Base-by-base conservation (phyloP, 2,113 vertebrate genomes). In the Syngnathus scovelli region DNA sequence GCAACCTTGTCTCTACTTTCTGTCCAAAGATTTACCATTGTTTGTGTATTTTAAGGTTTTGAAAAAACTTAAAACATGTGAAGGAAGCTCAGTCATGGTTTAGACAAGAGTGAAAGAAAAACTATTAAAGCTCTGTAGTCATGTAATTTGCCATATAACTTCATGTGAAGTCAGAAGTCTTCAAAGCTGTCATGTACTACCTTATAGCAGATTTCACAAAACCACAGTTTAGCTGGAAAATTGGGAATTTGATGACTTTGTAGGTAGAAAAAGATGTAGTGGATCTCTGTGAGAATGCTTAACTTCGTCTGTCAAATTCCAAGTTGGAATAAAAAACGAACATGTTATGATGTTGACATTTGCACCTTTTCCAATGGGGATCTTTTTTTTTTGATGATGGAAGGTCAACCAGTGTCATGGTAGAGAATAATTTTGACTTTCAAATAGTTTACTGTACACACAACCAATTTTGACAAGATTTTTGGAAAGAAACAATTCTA, bases 41-140 rank as follows among this genome's bases (percentile, higher is more conserved):
- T 58, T 27, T 54, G 36, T 23, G 23, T 70, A 76, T 70, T 84
- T 76, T 39, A 66, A 73, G 60, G 66, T 78, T 75, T 79, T 5
- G 1, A n/a, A 66, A 5, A 65, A 78, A 88, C 60, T 36, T 36
- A 81, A 80, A 80, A 71, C 80, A 83, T 67, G 74, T 85, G 71
- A 49, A 36, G 59, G 38, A 13, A 21, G 59, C 11, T 41, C 9
- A 6, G 38, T 41, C 19, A 54, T 54, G 58, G 58, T 60, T 38
- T 39, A 8, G 19, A 60, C 27, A 27, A 27, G 27, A 60, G 37
- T 60, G 10, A 11, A 38, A 12, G 10, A 61, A 19, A 33, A 56
- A 9, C 54, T 12, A 27, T 21, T 13, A 55, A 55, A 54, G 7
- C 58, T 18, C 37, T 9, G 37, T 39, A 9, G 36, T 10, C 10